Base-by-base conservation (phyloP, 2,113 vertebrate species). In the Coturnix japonica region DNA sequence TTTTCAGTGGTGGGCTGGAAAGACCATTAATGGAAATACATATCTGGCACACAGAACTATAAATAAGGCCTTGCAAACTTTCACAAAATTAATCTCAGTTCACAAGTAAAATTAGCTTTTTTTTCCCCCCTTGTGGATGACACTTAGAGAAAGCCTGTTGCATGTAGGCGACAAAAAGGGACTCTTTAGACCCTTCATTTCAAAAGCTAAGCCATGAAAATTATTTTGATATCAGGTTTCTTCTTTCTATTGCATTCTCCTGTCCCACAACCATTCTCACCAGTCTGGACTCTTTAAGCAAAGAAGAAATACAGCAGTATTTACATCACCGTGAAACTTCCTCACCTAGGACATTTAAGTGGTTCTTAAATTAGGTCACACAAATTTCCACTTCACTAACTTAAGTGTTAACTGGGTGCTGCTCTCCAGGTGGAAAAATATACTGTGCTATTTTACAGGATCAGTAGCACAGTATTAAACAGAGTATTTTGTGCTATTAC, bases 361-460 rank as follows among this genome's bases (percentile, higher is more conserved):
- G 59, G 41, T 81, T 93, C 49, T 93, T 90, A 91, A 95, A 94
- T 86, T 94, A 86, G 88, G 81, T 91, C 90, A 89, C 73, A 66
- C 70, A 86, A 69, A 94, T 93, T 95, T 95, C 86, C 73, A 90
- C 80, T 89, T 96, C 82, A 69, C 85, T 84, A 86, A 76, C 82
- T 93, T 69, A 90, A 95, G 94, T 93, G 83, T 95, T 96, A 96
- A 91, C 59, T 11, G 64, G 49, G 66, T 88, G 87, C 70, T 87
- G 85, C 81, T 92, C 74, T 93, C 73, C 69, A 77, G 44, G 39
- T 90, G 35, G 57, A 95, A 94, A 93, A 91, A 91, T 69, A 76
- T 63, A 84, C 74, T 39, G 25, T 74, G 7, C 77, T 65, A 47
- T 86, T 93, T 90, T 91, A 31, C 77, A 86, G 83, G 69, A 73